phyloP scores from a whole-genome alignment of 2,113 vertebrate species.

The Mesembrinibis cayennensis region DNA sequence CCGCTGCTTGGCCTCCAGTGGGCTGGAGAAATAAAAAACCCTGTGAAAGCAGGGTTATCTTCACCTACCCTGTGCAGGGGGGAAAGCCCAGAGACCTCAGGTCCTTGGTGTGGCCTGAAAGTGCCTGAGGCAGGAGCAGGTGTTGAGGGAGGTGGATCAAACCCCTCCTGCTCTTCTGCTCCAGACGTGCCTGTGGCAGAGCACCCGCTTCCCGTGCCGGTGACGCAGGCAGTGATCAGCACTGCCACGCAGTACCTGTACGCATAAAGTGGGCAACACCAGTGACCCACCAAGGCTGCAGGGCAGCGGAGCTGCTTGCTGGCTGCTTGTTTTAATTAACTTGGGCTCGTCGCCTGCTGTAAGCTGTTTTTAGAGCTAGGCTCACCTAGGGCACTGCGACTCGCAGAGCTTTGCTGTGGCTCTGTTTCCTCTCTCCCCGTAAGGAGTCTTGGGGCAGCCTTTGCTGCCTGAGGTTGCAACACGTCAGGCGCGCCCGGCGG shows the following conservation, averaged over 20 bases:
- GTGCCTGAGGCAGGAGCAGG: not conserved
- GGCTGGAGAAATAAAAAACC: not conserved
- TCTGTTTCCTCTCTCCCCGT: not conserved
- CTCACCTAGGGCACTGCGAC: not conserved
- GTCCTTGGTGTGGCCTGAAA: not conserved
- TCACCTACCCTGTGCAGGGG: not conserved
- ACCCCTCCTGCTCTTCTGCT: not conserved
- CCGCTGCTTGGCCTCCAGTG: rapidly evolving
- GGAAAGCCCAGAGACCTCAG: not conserved
- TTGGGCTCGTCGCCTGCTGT: not conserved
- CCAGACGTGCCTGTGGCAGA: rapidly evolving
- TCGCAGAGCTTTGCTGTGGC: not conserved
- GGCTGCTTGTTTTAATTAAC: not conserved
- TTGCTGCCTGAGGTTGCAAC: not conserved
- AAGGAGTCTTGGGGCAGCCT: not conserved
- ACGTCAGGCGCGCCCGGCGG: rapidly evolving
- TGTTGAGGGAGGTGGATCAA: not conserved
- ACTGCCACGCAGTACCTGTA: rapidly evolving
- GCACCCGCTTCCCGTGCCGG: rapidly evolving
- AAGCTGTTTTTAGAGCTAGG: not conserved
- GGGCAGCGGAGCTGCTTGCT: not conserved
- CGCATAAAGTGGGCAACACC: not conserved
- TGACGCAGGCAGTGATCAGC: not conserved
- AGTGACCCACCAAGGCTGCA: not conserved
- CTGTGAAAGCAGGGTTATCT: not conserved